A percentile compares a stretch with the other conserved stretches of the same genome.
Evolutionary conservation across 2,888 invertebrate genomes (phyloP).

Genomic region (Diaperis boleti): DNA sequence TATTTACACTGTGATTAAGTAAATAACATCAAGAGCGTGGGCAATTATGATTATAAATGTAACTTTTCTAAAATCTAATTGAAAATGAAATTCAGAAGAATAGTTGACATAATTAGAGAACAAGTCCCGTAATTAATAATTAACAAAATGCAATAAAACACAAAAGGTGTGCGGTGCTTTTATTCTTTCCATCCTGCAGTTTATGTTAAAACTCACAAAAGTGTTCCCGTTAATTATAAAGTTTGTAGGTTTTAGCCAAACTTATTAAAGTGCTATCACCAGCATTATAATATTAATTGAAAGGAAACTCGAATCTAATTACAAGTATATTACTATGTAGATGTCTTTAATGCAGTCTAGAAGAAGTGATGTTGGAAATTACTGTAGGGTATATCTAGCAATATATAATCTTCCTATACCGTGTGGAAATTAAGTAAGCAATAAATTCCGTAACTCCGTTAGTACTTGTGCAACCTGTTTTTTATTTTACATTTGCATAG

Average conservation of each 20-base stretch:
- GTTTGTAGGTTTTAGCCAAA: constrained; percentile 13
- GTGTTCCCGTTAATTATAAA: constrained; percentile 21
- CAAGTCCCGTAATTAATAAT: not conserved
- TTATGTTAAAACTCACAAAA: constrained; percentile 16
- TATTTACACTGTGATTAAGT: constrained; percentile 21
- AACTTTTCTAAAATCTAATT: constrained; percentile 16
- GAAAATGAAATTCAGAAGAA: constrained; percentile 5
- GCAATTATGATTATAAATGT: constrained; percentile 39
- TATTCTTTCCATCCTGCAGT: too few species aligned
- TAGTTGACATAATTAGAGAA: constrained; percentile 26
- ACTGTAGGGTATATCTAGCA: too few species aligned
- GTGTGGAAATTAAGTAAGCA: too few species aligned
- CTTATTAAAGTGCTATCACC: constrained; percentile 11
- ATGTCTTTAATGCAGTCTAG: not conserved
- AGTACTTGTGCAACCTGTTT: too few species aligned
- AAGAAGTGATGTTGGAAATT: not conserved
- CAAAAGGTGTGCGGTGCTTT: constrained; percentile 22
- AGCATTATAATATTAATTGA: constrained; percentile 12
- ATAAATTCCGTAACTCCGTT: too few species aligned
- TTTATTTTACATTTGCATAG: too few species aligned
- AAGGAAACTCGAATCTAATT: constrained; percentile 23
- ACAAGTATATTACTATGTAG: not conserved
- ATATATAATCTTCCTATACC: too few species aligned
- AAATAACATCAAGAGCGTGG: constrained; percentile 17
- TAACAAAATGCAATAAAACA: constrained; percentile 10